A percentile compares a stretch with the other conserved stretches of the same genome.
phyloP scores from a whole-genome alignment of 2,797 vertebrate genomes.

The Sardinella longiceps region DNA sequence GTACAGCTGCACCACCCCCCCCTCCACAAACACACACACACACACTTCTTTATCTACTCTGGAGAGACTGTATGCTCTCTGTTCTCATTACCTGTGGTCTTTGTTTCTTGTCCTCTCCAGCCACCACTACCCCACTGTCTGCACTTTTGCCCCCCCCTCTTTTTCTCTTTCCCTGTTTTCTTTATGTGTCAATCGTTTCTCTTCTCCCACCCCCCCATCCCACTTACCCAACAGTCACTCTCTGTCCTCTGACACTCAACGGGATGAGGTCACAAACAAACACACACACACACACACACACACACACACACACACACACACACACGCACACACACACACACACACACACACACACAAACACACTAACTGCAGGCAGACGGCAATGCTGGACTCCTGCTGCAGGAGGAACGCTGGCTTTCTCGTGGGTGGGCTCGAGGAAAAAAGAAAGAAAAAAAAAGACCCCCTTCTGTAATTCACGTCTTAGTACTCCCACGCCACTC shows the following conservation, averaged over 20 bases:
- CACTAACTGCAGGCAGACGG: not conserved
- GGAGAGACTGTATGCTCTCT: slow-evolving; percentile 11
- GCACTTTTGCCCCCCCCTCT: slow-evolving; percentile 35
- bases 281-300: too few species aligned
- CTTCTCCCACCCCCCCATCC: not conserved
- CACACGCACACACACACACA: too few species aligned
- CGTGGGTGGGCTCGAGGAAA: slow-evolving; percentile 5
- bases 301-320: too few species aligned
- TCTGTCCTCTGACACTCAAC: slow-evolving; percentile 46
- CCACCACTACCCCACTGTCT: slow-evolving; percentile 57
- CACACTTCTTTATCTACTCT: not conserved
- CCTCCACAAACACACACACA: not conserved
- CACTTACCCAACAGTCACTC: slow-evolving; percentile 49
- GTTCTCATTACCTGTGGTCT: not conserved
- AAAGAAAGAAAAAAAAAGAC: not conserved
- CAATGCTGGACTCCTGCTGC: slow-evolving; percentile 27
- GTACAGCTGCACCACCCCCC: not conserved
- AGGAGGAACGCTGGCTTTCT: slow-evolving; percentile 16
- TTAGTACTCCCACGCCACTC: slow-evolving; percentile 61
- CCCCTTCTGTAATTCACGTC: slow-evolving; percentile 41
- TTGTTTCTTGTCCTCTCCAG: slow-evolving; percentile 5
- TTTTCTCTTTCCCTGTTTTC: slow-evolving; percentile 43
- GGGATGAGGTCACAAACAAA: not conserved
- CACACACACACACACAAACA: too few species aligned
- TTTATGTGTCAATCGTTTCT: slow-evolving; percentile 38